These are phyloP conservation scores for Drosophila mimica DNA, from an alignment of 2,888 invertebrate genomes.

Conservation along the genomic window DNA sequence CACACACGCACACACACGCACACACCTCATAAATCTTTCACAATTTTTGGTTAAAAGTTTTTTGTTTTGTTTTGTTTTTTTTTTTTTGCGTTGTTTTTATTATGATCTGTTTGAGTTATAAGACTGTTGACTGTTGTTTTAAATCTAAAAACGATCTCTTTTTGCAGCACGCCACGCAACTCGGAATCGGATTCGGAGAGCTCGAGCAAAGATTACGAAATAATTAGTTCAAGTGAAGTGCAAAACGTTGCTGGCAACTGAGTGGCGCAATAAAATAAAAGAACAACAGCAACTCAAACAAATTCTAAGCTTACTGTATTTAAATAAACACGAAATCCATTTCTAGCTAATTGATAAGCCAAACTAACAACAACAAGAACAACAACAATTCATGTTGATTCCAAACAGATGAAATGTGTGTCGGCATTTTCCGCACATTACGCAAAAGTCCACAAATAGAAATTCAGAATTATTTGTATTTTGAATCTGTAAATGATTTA, in stretches of 20 bases:
- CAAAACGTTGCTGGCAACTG: conserved; percentile 84
- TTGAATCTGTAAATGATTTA: conserved; percentile 18
- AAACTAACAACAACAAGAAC: conserved; percentile 14
- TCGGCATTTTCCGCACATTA: conserved; percentile 45
- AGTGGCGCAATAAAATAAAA: conserved; percentile 31
- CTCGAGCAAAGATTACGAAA: conserved; percentile 95
- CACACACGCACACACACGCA: conserved; percentile 14
- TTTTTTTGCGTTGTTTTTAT: conserved; percentile 10
- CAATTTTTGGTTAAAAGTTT: conserved; percentile 20
- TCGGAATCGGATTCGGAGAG: conserved; percentile 94
- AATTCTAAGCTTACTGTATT: conserved; percentile 53
- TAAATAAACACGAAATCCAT: conserved; percentile 43
- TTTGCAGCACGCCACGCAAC: conserved; percentile 81
- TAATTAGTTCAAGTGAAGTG: conserved; percentile 90
- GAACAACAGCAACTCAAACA: conserved; percentile 15
- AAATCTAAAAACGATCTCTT: conserved; percentile 2
- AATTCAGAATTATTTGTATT: conserved; percentile 18
- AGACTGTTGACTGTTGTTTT: background rate
- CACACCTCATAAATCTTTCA: background rate
- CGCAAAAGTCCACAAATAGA: conserved; percentile 17
- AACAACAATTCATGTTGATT: conserved; percentile 47
- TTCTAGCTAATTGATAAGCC: conserved; percentile 59
- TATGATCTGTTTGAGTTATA: conserved; percentile 12
- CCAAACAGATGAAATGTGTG: conserved; percentile 41
- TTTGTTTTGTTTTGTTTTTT: conserved; percentile 9